Evolutionary conservation across 2,888 invertebrate species (phyloP).

Genomic region (Acronicta psi): DNA sequence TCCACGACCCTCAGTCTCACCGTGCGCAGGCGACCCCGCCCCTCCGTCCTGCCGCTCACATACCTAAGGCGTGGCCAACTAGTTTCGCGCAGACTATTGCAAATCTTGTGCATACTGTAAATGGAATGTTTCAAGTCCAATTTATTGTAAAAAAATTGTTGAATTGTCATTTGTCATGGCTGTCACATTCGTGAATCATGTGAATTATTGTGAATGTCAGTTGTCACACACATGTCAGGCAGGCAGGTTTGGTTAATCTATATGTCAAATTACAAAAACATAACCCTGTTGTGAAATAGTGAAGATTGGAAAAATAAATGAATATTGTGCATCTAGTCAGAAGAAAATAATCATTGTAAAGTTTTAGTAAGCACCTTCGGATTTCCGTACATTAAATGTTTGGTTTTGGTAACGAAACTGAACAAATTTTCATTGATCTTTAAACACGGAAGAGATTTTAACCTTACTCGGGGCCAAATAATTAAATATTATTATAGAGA

Average conservation of each 20-base stretch:
- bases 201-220: too few species aligned
- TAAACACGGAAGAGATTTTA: constrained; percentile 20
- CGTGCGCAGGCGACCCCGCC: too few species aligned
- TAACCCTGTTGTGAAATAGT: constrained; percentile 5
- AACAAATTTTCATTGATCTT: constrained; percentile 28
- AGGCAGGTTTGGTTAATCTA: too few species aligned
- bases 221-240: background rate
- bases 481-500: constrained; percentile 14
- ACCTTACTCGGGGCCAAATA: constrained; percentile 24
- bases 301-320: background rate
- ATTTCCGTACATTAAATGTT: background rate
- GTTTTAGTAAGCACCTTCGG: background rate
- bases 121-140: too few species aligned
- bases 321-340: constrained; percentile 24
- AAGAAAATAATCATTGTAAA: background rate
- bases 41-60: too few species aligned
- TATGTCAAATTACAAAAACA: constrained; percentile 20
- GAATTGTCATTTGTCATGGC: background rate
- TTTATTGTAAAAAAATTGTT: too few species aligned
- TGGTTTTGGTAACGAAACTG: background rate
- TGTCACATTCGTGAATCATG: too few species aligned
- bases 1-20: too few species aligned
- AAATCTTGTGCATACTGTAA: too few species aligned
- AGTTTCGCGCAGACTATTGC: too few species aligned
- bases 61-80: too few species aligned